These are phyloP conservation scores for Muscicapa comitata DNA, from an alignment of 2,797 vertebrate species.

Conservation along the genomic window DNA sequence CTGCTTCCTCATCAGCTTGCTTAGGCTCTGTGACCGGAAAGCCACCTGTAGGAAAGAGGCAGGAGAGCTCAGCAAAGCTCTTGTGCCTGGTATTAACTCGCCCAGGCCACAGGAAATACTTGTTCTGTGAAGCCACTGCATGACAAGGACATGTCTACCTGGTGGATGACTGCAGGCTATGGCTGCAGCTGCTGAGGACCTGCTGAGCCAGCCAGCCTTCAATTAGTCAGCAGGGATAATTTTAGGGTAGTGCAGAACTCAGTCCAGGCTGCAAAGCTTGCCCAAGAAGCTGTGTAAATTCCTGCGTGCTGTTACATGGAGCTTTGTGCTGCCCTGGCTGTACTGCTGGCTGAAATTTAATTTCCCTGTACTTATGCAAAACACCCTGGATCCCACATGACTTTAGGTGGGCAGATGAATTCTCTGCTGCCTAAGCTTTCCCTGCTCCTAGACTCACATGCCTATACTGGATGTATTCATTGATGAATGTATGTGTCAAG, in stretches of 20 bases:
- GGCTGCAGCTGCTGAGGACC: background rate
- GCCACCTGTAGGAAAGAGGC: slow-evolving; percentile 71
- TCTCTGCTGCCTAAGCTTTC: background rate
- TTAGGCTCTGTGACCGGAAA: slow-evolving; percentile 75
- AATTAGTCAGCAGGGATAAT: slow-evolving; percentile 14
- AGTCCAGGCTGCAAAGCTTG: background rate
- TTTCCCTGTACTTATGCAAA: slow-evolving; percentile 22
- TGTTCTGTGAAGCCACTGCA: background rate
- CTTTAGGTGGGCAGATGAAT: background rate
- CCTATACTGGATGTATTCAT: background rate
- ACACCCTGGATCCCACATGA: background rate
- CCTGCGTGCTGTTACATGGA: background rate
- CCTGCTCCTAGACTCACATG: background rate
- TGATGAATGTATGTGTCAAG: background rate
- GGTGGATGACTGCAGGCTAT: background rate
- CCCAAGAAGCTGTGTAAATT: background rate
- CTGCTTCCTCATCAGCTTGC: slow-evolving; percentile 67
- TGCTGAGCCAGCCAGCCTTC: background rate
- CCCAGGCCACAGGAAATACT: background rate
- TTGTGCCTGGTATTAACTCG: background rate
- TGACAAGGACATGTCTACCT: background rate
- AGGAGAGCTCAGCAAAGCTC: background rate
- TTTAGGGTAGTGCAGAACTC: slow-evolving; percentile 3
- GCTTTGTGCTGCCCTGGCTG: background rate
- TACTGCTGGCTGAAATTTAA: background rate